Evolutionary conservation across 2,888 invertebrate species (phyloP), one percentile per base, ranked within the genome.

Genomic region (Criorhina ranunculi): DNA sequence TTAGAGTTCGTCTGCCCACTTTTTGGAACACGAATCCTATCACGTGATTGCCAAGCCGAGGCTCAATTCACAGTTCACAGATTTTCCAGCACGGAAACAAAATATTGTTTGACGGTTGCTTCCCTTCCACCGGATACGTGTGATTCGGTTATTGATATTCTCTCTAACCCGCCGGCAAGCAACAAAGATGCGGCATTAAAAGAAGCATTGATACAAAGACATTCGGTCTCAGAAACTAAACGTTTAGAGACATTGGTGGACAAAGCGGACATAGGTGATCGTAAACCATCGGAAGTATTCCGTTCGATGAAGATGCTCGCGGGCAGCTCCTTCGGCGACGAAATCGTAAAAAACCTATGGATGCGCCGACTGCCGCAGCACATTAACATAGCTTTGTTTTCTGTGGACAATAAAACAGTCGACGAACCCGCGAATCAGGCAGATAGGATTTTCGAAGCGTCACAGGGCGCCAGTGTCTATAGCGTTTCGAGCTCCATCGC

Each of bases 11-110:
- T 0, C 40, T 59, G 24, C 59, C 59, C 5, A 19, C 42, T 7
- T 59, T 59, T 42, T 59, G 59, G 42, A 59, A 59, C 42, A 8
- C 42, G 15, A 59, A 59, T 42, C 59, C 59, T n/a, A 24, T 59
- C 5, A 59, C 24, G 6, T 59, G 40, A 24, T 42, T n/a, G n/a
- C n/a, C n/a, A n/a, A n/a, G n/a, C n/a, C n/a, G n/a, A 1, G n/a
- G n/a, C 11, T 24, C 24, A 51, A 29, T 51, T 51, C 5, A 51
- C 49, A 11, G 29, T 51, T 0, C 19, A 44, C 9, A 44, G 44
- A 17, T 17, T 44, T 17, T 17, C 9, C 17, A 44, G 17, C 9
- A 24, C 24, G 1, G 49, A 37, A 9, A 59, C 59, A 0, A 59
- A 42, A 19, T 37, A 42, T 11, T 37, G 12, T 24, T 29, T 42